Evolutionary conservation across 64 coral and sea anemone genomes (phyloP), one percentile per base, ranked within the genome.

Genomic region (Porites lutea): DNA sequence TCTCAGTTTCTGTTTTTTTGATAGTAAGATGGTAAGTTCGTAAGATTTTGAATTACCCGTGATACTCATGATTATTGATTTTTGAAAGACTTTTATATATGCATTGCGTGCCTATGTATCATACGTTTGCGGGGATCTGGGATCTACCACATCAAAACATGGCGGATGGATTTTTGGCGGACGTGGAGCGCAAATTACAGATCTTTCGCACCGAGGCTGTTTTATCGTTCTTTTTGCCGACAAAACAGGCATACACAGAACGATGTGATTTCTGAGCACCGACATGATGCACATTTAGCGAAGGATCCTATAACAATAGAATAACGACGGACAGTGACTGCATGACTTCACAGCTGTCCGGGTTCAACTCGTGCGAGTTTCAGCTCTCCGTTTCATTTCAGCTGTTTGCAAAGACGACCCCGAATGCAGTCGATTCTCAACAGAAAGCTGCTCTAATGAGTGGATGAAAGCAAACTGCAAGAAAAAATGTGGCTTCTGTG

Each of bases 381-480:
- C 7, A n/a, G 47, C 2, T 78, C 4, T 51, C 0, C n/a, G 9
- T 27, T 51, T 78, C 43, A 15, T 82, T 82, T 75, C 84, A 97
- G 95, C 95, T 47, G 61, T 97, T 51, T 97, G 95, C 48, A 83
- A 97, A 71, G 95, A 93, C 87, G 77, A 93, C 50, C 13, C 48
- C 7, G 95, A 97, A 61, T 97, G 95, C 79, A 66, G 86, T 55
- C 75, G 95, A 5, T 97, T 83, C 67, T 90, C 88, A 15, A 14
- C 50, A n/a, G 83, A 97, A 64, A 90, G 71, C 77, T 97, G 95
- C 65, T 70, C 74, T 71, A 97, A 93, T 76, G 95, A 94, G 59
- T 97, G 95, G 95, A 97, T 97, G 95, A 97, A 91, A 75, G 46
- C 19, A 45, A 94, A 97, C 76, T 97, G 95, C 45, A 93, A 94